Evolutionary conservation across 1,140 invertebrate species (phyloP).

Genomic region (Calliopsis andreniformis): DNA sequence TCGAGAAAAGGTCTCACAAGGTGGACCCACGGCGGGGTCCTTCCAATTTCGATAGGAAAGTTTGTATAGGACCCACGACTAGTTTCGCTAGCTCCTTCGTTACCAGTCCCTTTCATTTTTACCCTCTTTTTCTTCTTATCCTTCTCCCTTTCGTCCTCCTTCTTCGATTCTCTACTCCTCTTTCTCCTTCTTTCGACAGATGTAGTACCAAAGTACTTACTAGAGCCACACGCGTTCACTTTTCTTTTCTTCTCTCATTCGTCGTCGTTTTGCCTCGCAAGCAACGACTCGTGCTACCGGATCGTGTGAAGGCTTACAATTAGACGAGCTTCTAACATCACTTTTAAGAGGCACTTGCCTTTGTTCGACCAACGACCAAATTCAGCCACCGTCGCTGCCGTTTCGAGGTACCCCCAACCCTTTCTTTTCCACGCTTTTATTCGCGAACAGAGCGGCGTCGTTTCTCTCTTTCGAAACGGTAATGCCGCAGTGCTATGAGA

Average conservation of each 20-base stretch:
- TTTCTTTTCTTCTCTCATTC: constrained; percentile 33
- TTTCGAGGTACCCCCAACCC: constrained; percentile 20
- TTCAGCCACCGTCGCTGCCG: background rate
- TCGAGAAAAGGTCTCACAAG: constrained; percentile 56
- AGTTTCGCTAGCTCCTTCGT: constrained; percentile 43
- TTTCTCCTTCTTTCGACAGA: constrained; percentile 58
- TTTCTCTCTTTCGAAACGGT: too few species aligned
- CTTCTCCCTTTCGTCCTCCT: constrained; percentile 9
- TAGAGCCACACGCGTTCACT: constrained; percentile 53
- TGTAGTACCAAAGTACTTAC: too few species aligned
- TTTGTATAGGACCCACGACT: constrained; percentile 67
- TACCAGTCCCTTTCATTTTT: constrained; percentile 50
- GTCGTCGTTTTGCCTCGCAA: background rate
- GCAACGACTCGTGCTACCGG: constrained; percentile 37
- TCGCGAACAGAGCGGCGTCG: constrained; percentile 3
- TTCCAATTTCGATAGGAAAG: constrained; percentile 56
- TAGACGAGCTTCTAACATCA: constrained; percentile 59
- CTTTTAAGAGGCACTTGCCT: constrained; percentile 52
- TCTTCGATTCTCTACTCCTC: constrained; percentile 27
- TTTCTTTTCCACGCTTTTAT: constrained; percentile 24
- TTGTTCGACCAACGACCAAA: constrained; percentile 47
- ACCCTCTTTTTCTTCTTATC: constrained; percentile 13
- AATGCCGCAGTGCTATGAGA: too few species aligned
- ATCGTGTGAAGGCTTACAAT: constrained; percentile 53
- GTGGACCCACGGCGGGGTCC: constrained; percentile 57